Percentiles rank a stretch among this genome's conserved stretches.
phyloP scores from a whole-genome alignment of 2,797 vertebrate species.

The Lophius americanus region DNA sequence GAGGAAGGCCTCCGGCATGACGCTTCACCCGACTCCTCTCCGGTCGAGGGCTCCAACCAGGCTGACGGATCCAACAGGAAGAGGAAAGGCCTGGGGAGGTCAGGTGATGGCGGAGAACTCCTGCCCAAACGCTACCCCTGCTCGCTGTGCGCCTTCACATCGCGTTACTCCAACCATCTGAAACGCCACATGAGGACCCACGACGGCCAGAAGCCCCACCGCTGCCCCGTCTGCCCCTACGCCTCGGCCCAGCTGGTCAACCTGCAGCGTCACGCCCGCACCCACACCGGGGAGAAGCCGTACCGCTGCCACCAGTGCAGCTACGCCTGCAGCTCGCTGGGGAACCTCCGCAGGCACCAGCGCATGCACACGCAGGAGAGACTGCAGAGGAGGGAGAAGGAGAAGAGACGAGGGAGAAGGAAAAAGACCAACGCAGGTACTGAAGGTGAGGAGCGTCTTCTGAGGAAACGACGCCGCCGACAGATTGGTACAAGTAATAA shows the following conservation, averaged over 20 bases:
- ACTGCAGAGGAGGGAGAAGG: constrained; percentile 81
- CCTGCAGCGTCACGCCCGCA: constrained; percentile 93
- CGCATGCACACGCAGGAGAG: constrained; percentile 91
- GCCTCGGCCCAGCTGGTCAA: constrained; percentile 96
- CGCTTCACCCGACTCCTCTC: constrained; percentile 22
- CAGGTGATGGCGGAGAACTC: not conserved
- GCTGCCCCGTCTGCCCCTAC: constrained; percentile 91
- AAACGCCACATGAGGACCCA: constrained; percentile 98
- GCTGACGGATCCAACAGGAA: constrained; percentile 13
- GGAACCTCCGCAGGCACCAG: constrained; percentile 95
- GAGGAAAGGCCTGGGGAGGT: constrained; percentile 5
- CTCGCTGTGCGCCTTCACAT: constrained; percentile 92
- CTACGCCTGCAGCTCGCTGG: constrained; percentile 95
- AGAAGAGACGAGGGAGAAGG: constrained; percentile 43
- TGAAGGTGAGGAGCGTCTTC: constrained; percentile 44
- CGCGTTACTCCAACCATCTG: constrained; percentile 97
- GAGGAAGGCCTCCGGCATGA: constrained; percentile 59
- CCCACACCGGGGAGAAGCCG: constrained; percentile 96
- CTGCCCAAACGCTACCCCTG: constrained; percentile 86
- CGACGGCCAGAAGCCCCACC: constrained; percentile 94
- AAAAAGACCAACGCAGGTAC: constrained; percentile 29
- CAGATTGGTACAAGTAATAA: no score
- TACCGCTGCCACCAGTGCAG: constrained; percentile 90
- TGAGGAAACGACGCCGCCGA: no score
- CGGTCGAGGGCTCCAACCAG: constrained; percentile 16